Base-by-base conservation (phyloP, 2,797 vertebrate genomes). In the Pseudopleuronectes americanus region DNA sequence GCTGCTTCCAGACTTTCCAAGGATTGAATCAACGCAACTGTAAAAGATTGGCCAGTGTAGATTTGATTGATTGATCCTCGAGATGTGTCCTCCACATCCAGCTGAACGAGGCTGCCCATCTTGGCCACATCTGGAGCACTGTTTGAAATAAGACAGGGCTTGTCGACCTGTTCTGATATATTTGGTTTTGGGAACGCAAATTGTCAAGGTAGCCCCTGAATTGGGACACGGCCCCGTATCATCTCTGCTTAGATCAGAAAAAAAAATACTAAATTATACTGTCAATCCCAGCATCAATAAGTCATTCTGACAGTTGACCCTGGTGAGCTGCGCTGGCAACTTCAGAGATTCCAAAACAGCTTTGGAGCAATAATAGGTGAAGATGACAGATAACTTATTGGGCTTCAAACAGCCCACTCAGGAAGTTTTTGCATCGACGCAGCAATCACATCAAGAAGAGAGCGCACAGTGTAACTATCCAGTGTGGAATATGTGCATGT, bases 261-360 rank as follows among this genome's bases (percentile, higher is more conserved):
- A 24, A 70, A 74, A 60, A 61, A 74, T 74, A 79, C 58, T 77
- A 74, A 83, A 84, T 78, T 71, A 85, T 78, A 70, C 31, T 52
- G 68, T 80, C 83, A 77, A 76, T 79, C 69, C 36, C 53, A 23
- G 43, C 56, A 64, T 81, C 70, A 81, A 76, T 89, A 74, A 77
- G 68, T 87, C 79, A 89, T 68, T 47, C 28, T 70, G 77, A 74
- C 77, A 75, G 80, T 21, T 74, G 63, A 74, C 83, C 79, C 73
- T 26, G 73, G 45, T 62, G 67, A 65, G 56, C 14, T 49, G 26
- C 36, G 22, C 43, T 4, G 38, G 64, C 61, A 55, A 76, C 55
- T 84, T 80, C 49, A 71, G 68, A 72, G 38, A 9, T 73, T 78
- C 36, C 68, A 51, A 64, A 70, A 62, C 43, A 52, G 53, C 68